Conservation (phyloP, 1,140 invertebrate genomes). For the Drosophila cardini region DNA sequence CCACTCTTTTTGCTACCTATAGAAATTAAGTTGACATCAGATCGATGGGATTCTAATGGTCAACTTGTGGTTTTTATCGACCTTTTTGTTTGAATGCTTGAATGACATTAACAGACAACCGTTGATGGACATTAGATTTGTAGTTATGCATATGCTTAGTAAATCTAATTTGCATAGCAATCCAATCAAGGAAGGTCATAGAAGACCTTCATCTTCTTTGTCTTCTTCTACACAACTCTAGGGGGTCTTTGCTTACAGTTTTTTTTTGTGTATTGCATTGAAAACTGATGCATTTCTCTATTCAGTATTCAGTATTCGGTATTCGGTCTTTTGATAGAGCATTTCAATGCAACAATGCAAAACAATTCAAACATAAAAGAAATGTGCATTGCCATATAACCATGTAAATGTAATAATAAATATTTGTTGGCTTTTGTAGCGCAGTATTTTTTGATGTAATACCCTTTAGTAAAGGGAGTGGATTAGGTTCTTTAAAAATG, state of each 20-base stretch:
- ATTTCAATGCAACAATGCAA: conserved; percentile 38
- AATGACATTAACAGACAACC: conserved; percentile 33
- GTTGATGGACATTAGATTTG: conserved; percentile 25
- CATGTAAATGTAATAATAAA: conserved; percentile 77
- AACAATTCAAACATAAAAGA: conserved; percentile 38
- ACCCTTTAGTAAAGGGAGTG: neutral
- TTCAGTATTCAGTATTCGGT: conserved; percentile 3
- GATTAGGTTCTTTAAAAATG: neutral
- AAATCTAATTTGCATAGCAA: conserved; percentile 42
- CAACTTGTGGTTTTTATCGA: neutral
- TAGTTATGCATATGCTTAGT: conserved; percentile 24
- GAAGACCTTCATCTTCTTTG: neutral
- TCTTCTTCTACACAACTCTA: conserved; percentile 15
- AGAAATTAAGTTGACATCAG: neutral
- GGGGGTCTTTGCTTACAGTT: neutral
- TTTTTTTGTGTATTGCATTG: neutral
- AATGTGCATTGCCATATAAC: conserved; percentile 55
- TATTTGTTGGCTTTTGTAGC: conserved; percentile 75
- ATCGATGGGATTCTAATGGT: conserved; percentile 15
- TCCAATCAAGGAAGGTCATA: conserved; percentile 3
- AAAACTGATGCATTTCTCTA: neutral
- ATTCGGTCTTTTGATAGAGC: conserved; percentile 21
- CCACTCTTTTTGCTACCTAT: conserved; percentile 14
- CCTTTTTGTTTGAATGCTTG: conserved; percentile 9
- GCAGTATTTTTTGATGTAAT: conserved; percentile 23